These are phyloP conservation scores for Mastigias papua DNA, from an alignment of 30 jellyfish, hydroid and myxozoan genomes.

Conservation along the genomic window DNA sequence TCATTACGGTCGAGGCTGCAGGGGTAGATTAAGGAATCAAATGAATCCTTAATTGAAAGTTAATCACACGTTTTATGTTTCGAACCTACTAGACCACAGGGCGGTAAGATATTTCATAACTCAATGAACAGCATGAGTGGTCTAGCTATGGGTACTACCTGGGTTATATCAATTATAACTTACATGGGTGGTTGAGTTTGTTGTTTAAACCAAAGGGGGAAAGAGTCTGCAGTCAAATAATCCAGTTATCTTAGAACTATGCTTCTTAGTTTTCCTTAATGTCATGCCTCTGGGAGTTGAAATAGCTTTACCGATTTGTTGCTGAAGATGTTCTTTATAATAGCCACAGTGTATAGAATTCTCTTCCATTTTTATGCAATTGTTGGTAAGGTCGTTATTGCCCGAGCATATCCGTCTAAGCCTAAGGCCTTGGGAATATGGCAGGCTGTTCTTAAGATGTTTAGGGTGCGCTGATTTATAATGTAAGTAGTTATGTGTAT, in stretches of 20 bases:
- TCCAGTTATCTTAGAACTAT: background rate
- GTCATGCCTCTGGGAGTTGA: background rate
- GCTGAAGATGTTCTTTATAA: background rate
- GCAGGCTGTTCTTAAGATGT: constrained; percentile 23
- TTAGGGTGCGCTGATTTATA: constrained; percentile 16
- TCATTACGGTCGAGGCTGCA: background rate
- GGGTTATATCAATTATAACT: background rate
- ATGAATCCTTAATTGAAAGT: background rate
- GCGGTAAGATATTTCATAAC: background rate
- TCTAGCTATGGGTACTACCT: background rate
- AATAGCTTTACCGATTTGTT: background rate
- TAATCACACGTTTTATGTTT: background rate
- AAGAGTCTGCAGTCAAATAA: background rate
- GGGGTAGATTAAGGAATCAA: background rate
- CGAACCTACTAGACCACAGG: background rate
- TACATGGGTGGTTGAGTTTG: background rate
- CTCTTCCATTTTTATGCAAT: background rate
- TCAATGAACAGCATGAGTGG: background rate
- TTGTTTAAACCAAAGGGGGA: background rate
- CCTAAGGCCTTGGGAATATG: constrained; percentile 42
- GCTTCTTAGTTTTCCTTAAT: background rate
- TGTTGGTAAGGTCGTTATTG: background rate
- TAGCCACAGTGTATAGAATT: background rate
- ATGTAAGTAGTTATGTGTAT: constrained; percentile 38
- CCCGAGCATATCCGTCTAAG: constrained; percentile 39